Evolutionary conservation across 1,140 invertebrate genomes (phyloP).

Genomic region (Drosophila pseudoobscura): DNA sequence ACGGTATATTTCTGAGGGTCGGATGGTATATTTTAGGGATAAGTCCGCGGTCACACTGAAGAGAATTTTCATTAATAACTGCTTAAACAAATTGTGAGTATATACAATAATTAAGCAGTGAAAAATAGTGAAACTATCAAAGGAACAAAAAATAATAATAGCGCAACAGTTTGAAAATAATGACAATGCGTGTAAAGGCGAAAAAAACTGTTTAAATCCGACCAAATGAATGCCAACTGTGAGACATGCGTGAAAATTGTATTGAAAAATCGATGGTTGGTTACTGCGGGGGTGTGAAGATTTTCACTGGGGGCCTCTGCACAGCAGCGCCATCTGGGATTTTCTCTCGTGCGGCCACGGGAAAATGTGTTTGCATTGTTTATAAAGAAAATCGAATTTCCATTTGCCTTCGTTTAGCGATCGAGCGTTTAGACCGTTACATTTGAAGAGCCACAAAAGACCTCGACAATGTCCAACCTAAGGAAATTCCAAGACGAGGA

Average conservation of each 20-base stretch:
- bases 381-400: slow-evolving; percentile 42
- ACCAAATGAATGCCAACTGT: slow-evolving; percentile 10
- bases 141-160: slow-evolving; percentile 7
- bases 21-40: no score
- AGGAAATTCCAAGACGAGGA: slow-evolving; percentile 92
- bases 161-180: not conserved
- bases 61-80: slow-evolving; percentile 77
- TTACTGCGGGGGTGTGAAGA: slow-evolving; percentile 56
- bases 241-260: slow-evolving; percentile 54
- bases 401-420: slow-evolving; percentile 21
- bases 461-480: slow-evolving; percentile 85
- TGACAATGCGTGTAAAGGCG: slow-evolving; percentile 2
- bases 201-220: not conserved
- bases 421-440: slow-evolving; percentile 56
- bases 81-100: slow-evolving; percentile 74
- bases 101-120: slow-evolving; percentile 47
- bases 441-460: slow-evolving; percentile 46
- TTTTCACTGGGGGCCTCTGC: slow-evolving; percentile 64
- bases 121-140: slow-evolving; percentile 24
- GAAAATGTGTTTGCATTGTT: slow-evolving; percentile 69
- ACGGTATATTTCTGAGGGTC: no score
- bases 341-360: slow-evolving; percentile 18
- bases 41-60: not conserved
- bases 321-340: slow-evolving; percentile 62
- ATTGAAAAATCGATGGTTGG: slow-evolving; percentile 67